phyloP scores from a whole-genome alignment of 2,797 vertebrate genomes.

The Cossypha polioptera region DNA sequence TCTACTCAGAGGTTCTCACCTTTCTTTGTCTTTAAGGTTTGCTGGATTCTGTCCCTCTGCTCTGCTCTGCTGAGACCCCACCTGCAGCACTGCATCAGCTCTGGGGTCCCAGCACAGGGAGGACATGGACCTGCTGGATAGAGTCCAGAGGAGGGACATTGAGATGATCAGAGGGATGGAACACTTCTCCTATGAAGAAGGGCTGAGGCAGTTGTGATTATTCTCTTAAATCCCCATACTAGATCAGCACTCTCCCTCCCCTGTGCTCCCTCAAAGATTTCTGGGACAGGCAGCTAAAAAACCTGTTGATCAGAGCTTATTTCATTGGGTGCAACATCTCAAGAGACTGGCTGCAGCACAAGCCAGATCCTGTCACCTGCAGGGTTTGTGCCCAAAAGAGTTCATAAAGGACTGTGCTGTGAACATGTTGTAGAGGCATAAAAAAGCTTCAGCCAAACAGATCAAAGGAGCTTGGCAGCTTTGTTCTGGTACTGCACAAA shows the following conservation, averaged over 20 bases:
- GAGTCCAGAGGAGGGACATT: accelerated
- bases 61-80: accelerated
- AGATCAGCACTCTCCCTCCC: neutral
- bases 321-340: neutral
- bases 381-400: neutral
- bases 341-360: neutral
- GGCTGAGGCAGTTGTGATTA: neutral
- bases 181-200: accelerated
- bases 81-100: neutral
- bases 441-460: neutral
- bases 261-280: neutral
- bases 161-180: neutral
- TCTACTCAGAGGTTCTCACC: neutral
- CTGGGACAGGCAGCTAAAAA: neutral
- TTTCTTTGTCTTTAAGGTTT: neutral
- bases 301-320: neutral
- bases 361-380: neutral
- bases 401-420: neutral
- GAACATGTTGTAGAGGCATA: neutral
- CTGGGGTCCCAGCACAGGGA: neutral
- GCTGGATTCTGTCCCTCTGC: neutral
- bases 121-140: accelerated
- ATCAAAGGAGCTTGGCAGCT: neutral
- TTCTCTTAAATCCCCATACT: neutral
- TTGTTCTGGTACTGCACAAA: neutral